Evolutionary conservation across 2,888 invertebrate species (phyloP), one percentile per base, ranked within the genome.

Genomic region (Aphidoletes aphidimyza): DNA sequence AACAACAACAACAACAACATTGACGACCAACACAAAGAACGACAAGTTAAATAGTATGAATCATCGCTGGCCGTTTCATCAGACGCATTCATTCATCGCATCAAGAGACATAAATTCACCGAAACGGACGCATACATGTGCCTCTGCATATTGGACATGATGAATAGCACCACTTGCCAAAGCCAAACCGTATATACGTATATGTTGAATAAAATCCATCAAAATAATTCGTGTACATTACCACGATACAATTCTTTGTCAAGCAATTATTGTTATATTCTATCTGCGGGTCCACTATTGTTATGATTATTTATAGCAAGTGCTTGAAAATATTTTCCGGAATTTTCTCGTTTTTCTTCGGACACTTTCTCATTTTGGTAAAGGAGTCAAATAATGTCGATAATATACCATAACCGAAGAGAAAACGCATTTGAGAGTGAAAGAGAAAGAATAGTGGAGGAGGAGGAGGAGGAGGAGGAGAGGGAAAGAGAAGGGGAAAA

Each of bases 191-290:
- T n/a, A n/a, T n/a, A n/a, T n/a, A n/a, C n/a, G n/a, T n/a, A n/a
- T 81, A n/a, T 30, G 17, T 69, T 1, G 69, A 69, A 69, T 81
- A 37, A 81, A 81, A 81, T 81, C 37, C 81, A 81, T 81, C 81
- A 81, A 81, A 81, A 81, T 81, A 37, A 37, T 81, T 36, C 81
- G 81, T 81, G 37, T 81, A 81, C 81, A 37, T 34, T 69, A 69
- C 42, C 81, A 81, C 36, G 81, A 81, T 37, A 37, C 22, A 78
- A 78, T 22, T 81, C 37, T 37, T n/a, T 39, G 36, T 37, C 30
- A 81, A 81, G 37, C 81, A 81, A 37, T 37, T 81, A 81, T 81
- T 81, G 81, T 81, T 81, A 81, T 81, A 37, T 81, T 81, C 81
- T 37, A 37, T 81, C 6, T 30, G 17, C 14, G 11, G 42, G 69